These are phyloP conservation scores for Nymphalis c-album DNA, from an alignment of 2,888 invertebrate species.

Conservation along the genomic window DNA sequence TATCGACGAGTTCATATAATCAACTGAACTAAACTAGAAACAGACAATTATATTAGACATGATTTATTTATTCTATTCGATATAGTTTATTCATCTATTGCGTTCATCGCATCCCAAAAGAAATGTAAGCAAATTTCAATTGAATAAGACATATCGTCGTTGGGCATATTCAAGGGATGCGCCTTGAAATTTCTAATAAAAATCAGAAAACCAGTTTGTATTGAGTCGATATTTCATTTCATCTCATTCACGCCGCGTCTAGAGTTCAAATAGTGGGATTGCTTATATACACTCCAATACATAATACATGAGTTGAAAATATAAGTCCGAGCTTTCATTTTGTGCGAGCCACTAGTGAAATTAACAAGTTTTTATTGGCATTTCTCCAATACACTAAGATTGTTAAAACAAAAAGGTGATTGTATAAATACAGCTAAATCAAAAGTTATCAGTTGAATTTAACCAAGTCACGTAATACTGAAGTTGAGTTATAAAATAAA, in stretches of 20 bases:
- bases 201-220: constrained; percentile 52
- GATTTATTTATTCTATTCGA: no score
- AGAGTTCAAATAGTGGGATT: constrained; percentile 68
- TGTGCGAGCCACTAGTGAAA: constrained; percentile 65
- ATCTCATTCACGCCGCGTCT: constrained; percentile 70
- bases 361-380: constrained; percentile 75
- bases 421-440: constrained; percentile 29
- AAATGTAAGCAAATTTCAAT: constrained; percentile 31
- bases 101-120: constrained; percentile 14
- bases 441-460: constrained; percentile 23
- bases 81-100: background rate
- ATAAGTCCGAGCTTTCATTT: constrained; percentile 66
- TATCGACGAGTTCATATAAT: background rate
- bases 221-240: constrained; percentile 65
- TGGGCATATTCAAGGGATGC: constrained; percentile 40
- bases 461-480: constrained; percentile 3
- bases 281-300: constrained; percentile 64
- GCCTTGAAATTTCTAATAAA: constrained; percentile 49
- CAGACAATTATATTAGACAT: no score
- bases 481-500: background rate
- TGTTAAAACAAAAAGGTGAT: constrained; percentile 39
- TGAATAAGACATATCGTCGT: constrained; percentile 29
- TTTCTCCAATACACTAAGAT: constrained; percentile 55
- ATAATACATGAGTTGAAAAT: constrained; percentile 75
- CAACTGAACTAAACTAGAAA: no score